A percentile compares a stretch with the other conserved stretches of the same genome.
Conservation (phyloP, 2,888 invertebrate species). For the Nebria brevicollis region DNA sequence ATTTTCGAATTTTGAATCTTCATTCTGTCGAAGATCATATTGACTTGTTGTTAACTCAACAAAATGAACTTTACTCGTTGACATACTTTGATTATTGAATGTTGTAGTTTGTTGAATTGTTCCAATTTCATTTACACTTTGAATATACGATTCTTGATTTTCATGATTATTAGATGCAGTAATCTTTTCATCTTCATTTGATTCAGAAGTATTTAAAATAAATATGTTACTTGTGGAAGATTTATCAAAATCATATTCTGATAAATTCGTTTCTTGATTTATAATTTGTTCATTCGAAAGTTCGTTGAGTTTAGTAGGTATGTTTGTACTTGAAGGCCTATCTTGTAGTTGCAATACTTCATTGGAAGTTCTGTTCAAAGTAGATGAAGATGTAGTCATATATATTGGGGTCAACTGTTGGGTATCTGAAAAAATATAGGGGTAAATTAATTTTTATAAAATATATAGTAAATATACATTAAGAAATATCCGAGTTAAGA, state of each 20-base stretch:
- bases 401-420: too few species aligned
- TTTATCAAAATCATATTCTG: background rate
- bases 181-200: background rate
- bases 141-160: background rate
- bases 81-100: background rate
- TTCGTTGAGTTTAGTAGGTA: background rate
- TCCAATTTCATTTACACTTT: background rate
- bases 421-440: too few species aligned
- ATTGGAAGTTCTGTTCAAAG: background rate
- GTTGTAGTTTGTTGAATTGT: too few species aligned
- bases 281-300: background rate
- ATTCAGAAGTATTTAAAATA: background rate
- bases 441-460: too few species aligned
- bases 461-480: too few species aligned
- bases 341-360: background rate
- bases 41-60: background rate
- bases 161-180: background rate
- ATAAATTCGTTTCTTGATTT: background rate
- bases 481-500: too few species aligned
- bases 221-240: background rate
- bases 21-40: background rate
- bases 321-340: background rate
- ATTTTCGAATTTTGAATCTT: background rate
- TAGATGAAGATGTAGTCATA: too few species aligned
- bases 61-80: background rate